A percentile compares a stretch with the other conserved stretches of the same genome.
Conservation (phyloP, 1,140 invertebrate species). For the Bombus consobrinus region DNA sequence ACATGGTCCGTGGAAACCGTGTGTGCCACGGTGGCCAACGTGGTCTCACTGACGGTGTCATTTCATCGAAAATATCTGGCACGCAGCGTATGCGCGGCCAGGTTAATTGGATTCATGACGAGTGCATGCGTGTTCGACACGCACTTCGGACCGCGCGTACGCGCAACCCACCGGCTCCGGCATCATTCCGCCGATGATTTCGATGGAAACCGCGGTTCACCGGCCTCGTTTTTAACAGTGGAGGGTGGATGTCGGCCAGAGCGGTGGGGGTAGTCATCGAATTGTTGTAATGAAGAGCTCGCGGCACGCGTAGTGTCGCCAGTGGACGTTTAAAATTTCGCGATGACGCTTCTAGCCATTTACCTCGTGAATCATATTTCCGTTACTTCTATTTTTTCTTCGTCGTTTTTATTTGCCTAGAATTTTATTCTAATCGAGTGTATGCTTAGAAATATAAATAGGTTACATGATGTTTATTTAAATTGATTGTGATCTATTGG, state of each 20-base stretch:
- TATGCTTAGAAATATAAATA: too few species aligned
- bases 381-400: background rate
- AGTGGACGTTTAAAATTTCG: background rate
- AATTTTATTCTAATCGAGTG: too few species aligned
- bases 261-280: conserved; percentile 12
- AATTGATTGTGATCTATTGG: too few species aligned
- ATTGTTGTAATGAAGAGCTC: conserved; percentile 14
- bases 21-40: conserved; percentile 31
- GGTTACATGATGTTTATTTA: too few species aligned
- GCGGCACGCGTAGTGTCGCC: too few species aligned
- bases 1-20: conserved; percentile 61
- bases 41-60: conserved; percentile 52
- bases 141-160: conserved; percentile 11
- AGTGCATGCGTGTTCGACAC: conserved; percentile 39
- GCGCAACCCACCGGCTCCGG: background rate
- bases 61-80: conserved; percentile 53
- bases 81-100: conserved; percentile 43
- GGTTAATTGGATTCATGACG: conserved; percentile 57
- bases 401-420: accelerated
- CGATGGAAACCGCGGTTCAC: conserved; percentile 13
- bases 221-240: conserved; percentile 7
- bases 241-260: background rate
- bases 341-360: background rate
- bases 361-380: background rate
- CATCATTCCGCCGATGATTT: conserved; percentile 32